Evolutionary conservation across 2,797 vertebrate genomes (phyloP), one percentile per base, ranked within the genome.

Genomic region (Malacoraja senta): DNA sequence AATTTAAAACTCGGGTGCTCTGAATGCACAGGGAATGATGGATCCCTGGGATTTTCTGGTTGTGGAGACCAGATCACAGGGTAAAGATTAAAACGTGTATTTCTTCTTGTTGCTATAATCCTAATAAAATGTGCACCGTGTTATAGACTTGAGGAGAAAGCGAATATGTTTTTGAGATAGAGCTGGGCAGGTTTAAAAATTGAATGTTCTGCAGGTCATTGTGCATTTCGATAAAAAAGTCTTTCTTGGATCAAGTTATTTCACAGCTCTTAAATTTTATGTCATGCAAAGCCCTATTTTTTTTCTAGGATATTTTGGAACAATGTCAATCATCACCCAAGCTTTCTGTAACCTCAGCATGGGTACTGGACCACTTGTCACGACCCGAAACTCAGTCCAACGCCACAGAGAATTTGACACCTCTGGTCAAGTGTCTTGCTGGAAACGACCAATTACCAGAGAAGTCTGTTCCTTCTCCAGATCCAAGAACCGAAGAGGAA

Each of bases 311-410:
- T 93, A 32, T 95, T 63, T 90, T 97, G 81, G 95, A 96, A 94
- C 95, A 95, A 77, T 96, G 95, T 1, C 93, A 95, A 53, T 84
- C 95, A 0, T 94, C 95, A 32, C 94, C 95, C 0, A 94, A 94
- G 94, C 95, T 97, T 0, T 96, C 97, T 0, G 29, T 94, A 0
- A 96, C 95, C 19, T 95, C 95, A 0, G 96, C 95, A 58, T 96
- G 95, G 96, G 95, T 97, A 24, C 94, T 97, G 3, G 96, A 96
- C 88, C 96, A 94, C 9, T 32, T 96, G 19, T 12, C 78, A 0
- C 93, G 93, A 53, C 63, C 93, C 93, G 74, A 95, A 9, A 94
- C 35, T 0, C 10, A 0, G 0, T 84, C 32, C 19, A 88, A 32
- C 44, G 1, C 61, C 15, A 94, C 94, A 0, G 63, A 93, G 29